phyloP scores from a whole-genome alignment of 2,888 invertebrate genomes.

The Scaeva pyrastri region DNA sequence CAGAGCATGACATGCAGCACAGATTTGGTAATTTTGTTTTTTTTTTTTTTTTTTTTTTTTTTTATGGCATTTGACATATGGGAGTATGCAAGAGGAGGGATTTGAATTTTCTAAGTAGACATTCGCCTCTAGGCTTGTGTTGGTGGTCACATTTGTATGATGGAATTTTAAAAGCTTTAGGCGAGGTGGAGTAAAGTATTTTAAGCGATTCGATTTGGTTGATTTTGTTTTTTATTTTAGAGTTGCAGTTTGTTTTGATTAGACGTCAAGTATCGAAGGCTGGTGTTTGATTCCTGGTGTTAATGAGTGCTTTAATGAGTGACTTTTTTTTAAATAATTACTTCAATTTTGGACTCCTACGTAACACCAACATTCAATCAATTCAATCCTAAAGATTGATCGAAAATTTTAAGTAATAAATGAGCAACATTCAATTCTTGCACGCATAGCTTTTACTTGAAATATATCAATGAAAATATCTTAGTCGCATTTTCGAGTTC shows the following conservation, averaged over 20 bases:
- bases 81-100: background rate
- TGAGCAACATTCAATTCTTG: too few species aligned
- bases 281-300: too few species aligned
- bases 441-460: too few species aligned
- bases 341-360: too few species aligned
- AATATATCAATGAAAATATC: too few species aligned
- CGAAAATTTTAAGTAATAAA: too few species aligned
- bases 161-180: constrained; percentile 9
- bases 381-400: too few species aligned
- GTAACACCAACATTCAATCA: too few species aligned
- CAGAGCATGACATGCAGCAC: constrained; percentile 62
- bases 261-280: background rate
- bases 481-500: too few species aligned
- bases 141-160: background rate
- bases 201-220: background rate
- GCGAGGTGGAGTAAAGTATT: background rate
- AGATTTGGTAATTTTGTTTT: constrained; percentile 30
- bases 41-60: background rate
- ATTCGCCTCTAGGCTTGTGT: too few species aligned
- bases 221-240: background rate
- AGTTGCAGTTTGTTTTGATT: background rate
- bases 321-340: too few species aligned
- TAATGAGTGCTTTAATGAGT: too few species aligned
- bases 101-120: background rate
- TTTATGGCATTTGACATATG: background rate